These are phyloP conservation scores for Diadumene lineata DNA, from an alignment of 92 coral and sea anemone genomes.

Conservation along the genomic window DNA sequence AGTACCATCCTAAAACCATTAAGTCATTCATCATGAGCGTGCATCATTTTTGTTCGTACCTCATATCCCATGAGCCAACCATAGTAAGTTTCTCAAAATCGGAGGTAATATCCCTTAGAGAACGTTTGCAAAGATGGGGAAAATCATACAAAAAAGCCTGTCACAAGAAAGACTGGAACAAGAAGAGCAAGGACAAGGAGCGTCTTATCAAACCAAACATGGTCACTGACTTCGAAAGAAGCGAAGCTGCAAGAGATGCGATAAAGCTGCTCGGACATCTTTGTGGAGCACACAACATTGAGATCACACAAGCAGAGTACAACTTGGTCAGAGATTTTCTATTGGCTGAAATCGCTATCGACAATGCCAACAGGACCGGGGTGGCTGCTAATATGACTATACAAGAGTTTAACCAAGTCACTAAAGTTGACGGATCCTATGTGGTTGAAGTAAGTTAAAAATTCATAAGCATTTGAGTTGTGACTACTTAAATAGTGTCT, in stretches of 20 bases:
- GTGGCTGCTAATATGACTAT: conserved; percentile 65
- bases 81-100: conserved; percentile 34
- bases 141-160: conserved; percentile 49
- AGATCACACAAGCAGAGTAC: conserved; percentile 31
- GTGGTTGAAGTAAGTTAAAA: conserved; percentile 30
- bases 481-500: no score
- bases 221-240: conserved; percentile 27
- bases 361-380: conserved; percentile 66
- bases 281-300: conserved; percentile 26
- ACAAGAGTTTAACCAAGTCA: conserved; percentile 44
- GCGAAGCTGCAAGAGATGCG: conserved; percentile 51
- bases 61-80: conserved; percentile 57
- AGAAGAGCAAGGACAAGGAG: conserved; percentile 18
- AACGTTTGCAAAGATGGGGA: conserved; percentile 54
- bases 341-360: conserved; percentile 51
- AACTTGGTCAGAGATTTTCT: conserved; percentile 54
- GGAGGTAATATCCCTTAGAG: conserved; percentile 31
- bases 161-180: conserved; percentile 35
- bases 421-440: conserved; percentile 23
- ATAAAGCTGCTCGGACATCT: conserved; percentile 31
- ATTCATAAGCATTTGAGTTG: no score
- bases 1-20: conserved; percentile 54
- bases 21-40: conserved; percentile 66
- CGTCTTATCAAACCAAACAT: conserved; percentile 12
- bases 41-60: conserved; percentile 53